Conservation (phyloP, 37 sponge, comb jelly and placozoan genomes). For the Aphrocallistes beatrix region DNA sequence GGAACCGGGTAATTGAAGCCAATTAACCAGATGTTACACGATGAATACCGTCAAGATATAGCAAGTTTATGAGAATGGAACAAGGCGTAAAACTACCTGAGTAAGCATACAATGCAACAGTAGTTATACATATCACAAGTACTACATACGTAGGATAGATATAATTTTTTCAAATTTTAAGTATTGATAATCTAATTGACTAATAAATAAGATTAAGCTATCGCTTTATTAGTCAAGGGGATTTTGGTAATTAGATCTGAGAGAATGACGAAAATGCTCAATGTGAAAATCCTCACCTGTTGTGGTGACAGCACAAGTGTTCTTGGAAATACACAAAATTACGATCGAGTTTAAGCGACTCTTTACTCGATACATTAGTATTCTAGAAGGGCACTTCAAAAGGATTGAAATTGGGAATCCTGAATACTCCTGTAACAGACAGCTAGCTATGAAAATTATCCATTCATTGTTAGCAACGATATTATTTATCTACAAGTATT, state of each 20-base stretch:
- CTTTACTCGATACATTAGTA: no score
- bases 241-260: background rate
- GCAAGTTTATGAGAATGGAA: background rate
- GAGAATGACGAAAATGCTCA: background rate
- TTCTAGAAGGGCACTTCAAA: no score
- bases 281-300: background rate
- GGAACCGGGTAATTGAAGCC: background rate
- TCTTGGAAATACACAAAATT: no score
- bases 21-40: background rate
- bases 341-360: no score
- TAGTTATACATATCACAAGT: no score
- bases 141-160: no score
- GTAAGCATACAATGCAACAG: background rate
- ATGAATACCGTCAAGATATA: background rate
- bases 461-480: no score
- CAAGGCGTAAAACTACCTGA: background rate
- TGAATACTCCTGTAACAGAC: no score
- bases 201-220: background rate
- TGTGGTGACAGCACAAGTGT: no score
- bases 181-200: background rate
- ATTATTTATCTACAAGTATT: no score
- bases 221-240: background rate
- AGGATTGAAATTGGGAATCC: no score
- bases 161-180: background rate
- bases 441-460: no score